These are phyloP conservation scores for Aphis craccivora DNA, from an alignment of 1,140 invertebrate species.

Conservation along the genomic window DNA sequence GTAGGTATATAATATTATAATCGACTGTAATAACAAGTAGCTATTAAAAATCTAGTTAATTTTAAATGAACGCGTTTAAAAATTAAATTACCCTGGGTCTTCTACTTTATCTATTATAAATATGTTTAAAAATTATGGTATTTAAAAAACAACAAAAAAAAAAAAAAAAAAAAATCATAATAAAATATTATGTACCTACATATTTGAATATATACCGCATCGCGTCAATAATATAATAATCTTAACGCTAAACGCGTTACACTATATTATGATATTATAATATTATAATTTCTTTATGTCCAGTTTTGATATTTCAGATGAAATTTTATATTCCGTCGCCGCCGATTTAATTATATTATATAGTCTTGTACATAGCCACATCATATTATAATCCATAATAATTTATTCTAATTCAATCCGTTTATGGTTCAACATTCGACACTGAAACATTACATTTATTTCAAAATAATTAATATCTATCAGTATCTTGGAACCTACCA, in stretches of 20 bases:
- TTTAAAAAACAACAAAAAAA: neutral
- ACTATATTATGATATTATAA: neutral
- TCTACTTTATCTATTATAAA: neutral
- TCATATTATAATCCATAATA: neutral
- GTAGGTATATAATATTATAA: conserved; percentile 12
- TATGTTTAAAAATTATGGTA: neutral
- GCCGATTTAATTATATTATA: neutral
- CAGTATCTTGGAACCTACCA: neutral
- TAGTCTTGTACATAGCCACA: neutral
- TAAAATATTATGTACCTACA: neutral
- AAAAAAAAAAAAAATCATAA: neutral
- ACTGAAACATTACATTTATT: neutral
- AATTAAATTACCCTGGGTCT: neutral
- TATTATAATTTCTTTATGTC: neutral
- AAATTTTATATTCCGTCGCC: neutral
- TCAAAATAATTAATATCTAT: neutral
- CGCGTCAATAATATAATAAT: neutral
- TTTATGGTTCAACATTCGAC: neutral
- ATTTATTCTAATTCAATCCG: neutral
- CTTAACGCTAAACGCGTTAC: neutral
- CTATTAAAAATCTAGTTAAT: conserved; percentile 41
- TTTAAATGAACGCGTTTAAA: conserved; percentile 14
- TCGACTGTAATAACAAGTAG: conserved; percentile 1
- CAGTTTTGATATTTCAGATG: neutral
- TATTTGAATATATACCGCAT: neutral